phyloP scores from a whole-genome alignment of 2,113 vertebrate genomes.

The Sapajus apella region DNA sequence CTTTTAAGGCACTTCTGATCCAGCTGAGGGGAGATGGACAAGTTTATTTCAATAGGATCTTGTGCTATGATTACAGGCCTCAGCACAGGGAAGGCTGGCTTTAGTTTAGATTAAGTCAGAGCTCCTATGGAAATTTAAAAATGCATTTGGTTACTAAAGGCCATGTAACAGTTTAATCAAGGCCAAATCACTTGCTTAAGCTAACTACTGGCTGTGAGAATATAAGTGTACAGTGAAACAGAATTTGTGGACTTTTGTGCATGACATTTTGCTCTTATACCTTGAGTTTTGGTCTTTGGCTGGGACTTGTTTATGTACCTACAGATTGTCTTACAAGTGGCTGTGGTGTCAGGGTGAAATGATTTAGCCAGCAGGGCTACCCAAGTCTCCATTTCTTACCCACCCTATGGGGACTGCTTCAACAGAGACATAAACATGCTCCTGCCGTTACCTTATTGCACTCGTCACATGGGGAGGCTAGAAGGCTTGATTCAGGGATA shows the following conservation, averaged over 20 bases:
- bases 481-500: slow-evolving; percentile 66
- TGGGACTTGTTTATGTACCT: slow-evolving; percentile 59
- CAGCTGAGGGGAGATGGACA: neutral
- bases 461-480: slow-evolving; percentile 70
- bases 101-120: slow-evolving; percentile 1
- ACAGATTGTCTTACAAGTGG: slow-evolving; percentile 65
- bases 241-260: slow-evolving; percentile 41
- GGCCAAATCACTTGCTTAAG: slow-evolving; percentile 32
- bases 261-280: slow-evolving; percentile 18
- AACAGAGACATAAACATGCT: slow-evolving; percentile 76
- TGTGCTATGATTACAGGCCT: neutral
- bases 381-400: slow-evolving; percentile 71
- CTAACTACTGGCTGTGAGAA: neutral
- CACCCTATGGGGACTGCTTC: slow-evolving; percentile 75
- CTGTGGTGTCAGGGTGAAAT: slow-evolving; percentile 55
- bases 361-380: slow-evolving; percentile 66
- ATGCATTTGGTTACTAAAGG: neutral
- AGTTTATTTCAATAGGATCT: neutral
- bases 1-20: neutral
- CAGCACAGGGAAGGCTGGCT: neutral
- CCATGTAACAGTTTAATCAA: slow-evolving; percentile 10
- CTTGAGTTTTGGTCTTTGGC: slow-evolving; percentile 63
- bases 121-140: slow-evolving; percentile 37
- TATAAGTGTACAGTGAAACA: neutral
- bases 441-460: slow-evolving; percentile 79